phyloP scores from a whole-genome alignment of 1,140 invertebrate genomes.

The Bombus picipes region DNA sequence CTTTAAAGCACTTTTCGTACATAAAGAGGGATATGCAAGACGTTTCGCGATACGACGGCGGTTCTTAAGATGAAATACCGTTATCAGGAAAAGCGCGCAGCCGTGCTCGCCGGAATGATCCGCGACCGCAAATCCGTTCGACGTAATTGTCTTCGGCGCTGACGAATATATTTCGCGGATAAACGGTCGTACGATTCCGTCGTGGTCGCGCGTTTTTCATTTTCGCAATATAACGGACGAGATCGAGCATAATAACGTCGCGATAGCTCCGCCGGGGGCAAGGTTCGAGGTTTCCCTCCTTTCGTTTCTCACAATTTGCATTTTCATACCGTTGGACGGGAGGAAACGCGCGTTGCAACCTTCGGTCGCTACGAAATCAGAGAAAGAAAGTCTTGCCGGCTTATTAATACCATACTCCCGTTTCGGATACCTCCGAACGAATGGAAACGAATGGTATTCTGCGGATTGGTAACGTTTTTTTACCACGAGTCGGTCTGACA shows the following conservation, averaged over 20 bases:
- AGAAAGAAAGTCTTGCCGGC: neutral
- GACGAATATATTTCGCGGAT: constrained; percentile 22
- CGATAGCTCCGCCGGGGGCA: neutral
- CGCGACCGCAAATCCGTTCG: constrained; percentile 21
- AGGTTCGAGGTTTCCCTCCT: neutral
- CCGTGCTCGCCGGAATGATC: neutral
- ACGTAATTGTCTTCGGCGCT: constrained; percentile 18
- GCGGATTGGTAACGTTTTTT: no score
- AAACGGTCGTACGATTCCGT: neutral
- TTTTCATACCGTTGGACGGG: constrained; percentile 13
- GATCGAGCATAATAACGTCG: constrained; percentile 48
- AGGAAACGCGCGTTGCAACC: neutral
- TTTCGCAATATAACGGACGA: constrained; percentile 33
- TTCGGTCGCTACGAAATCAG: no score
- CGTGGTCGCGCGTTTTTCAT: constrained; percentile 41
- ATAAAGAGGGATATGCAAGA: constrained; percentile 34
- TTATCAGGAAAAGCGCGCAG: constrained; percentile 1
- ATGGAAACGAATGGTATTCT: no score
- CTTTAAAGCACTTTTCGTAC: constrained; percentile 44
- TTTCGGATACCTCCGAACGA: no score
- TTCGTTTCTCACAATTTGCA: constrained; percentile 48
- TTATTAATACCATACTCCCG: neutral
- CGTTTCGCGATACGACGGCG: neutral
- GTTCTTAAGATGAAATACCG: constrained; percentile 39
- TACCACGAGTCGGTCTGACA: no score